These are phyloP conservation scores for Heliconius hermathena DNA, from an alignment of 1,140 invertebrate genomes.

Conservation along the genomic window DNA sequence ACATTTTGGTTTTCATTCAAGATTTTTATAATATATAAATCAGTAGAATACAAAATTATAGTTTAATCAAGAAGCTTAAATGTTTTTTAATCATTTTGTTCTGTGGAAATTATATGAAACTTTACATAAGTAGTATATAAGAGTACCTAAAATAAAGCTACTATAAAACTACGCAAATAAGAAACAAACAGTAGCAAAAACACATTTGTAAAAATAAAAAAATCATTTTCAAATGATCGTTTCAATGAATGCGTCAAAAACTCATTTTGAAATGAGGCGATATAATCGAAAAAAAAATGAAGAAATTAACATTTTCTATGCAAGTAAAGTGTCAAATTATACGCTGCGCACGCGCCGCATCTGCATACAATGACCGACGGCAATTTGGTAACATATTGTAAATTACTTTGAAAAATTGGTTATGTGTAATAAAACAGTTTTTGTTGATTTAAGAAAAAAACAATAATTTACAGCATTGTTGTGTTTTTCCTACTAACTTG, in stretches of 20 bases:
- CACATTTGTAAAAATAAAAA: neutral
- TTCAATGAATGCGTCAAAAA: conserved; percentile 11
- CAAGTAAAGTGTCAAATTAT: conserved; percentile 47
- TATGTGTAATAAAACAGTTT: neutral
- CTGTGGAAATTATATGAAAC: no score
- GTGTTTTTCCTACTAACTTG: no score
- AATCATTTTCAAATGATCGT: neutral
- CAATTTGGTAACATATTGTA: conserved; percentile 26
- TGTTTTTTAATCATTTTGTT: no score
- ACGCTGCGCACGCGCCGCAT: conserved; percentile 42
- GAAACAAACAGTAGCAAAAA: neutral
- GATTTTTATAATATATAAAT: no score
- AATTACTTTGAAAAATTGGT: conserved; percentile 19
- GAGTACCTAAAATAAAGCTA: no score
- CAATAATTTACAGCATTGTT: no score
- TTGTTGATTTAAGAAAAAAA: neutral
- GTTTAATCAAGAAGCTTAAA: no score
- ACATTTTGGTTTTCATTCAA: no score
- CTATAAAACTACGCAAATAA: neutral
- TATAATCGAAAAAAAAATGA: conserved; percentile 38
- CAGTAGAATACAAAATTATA: no score
- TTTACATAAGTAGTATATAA: no score
- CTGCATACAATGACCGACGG: conserved; percentile 52
- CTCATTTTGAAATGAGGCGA: conserved; percentile 18
- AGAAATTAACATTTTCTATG: conserved; percentile 51